Conservation (phyloP, 2,797 vertebrate species). For the Ceryle rudis region DNA sequence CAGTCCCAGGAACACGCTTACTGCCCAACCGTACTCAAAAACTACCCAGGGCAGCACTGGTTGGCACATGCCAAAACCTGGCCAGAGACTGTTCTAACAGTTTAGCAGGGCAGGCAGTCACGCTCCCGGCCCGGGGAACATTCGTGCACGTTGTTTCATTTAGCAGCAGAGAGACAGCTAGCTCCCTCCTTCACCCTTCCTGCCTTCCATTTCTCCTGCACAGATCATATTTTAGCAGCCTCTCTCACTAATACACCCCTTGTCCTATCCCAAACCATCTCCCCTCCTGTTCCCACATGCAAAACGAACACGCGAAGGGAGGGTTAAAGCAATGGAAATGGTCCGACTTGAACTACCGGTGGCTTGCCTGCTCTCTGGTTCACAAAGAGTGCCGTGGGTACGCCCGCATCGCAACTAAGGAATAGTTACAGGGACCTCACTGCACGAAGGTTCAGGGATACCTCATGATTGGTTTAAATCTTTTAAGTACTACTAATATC, state of each 20-base stretch:
- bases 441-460: neutral
- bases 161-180: neutral
- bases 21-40: neutral
- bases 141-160: neutral
- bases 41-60: neutral
- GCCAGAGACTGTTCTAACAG: neutral
- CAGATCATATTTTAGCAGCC: neutral
- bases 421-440: neutral
- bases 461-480: neutral
- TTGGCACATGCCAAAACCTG: neutral
- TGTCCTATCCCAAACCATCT: neutral
- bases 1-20: neutral
- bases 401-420: fast-evolving
- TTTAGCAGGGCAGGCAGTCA: neutral
- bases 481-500: neutral
- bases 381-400: neutral
- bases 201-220: neutral
- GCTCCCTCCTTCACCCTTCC: neutral
- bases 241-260: neutral
- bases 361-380: neutral
- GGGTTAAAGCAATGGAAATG: neutral
- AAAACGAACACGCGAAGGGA: neutral
- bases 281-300: neutral
- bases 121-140: neutral
- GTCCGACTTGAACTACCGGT: neutral